Conservation (phyloP, 2,888 invertebrate genomes). For the Orthosia cruda region DNA sequence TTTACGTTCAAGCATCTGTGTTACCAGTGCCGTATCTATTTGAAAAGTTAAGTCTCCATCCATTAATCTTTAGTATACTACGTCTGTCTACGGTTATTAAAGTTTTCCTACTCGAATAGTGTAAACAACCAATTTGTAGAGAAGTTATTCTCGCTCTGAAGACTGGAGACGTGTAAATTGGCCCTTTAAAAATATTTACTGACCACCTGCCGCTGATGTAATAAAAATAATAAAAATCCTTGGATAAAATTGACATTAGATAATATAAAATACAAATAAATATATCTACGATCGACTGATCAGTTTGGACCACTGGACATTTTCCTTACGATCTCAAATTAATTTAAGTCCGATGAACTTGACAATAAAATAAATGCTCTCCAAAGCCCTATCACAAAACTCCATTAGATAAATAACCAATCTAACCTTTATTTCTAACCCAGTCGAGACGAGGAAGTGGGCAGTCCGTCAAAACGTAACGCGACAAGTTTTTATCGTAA, state of each 20-base stretch:
- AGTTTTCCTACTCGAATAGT: constrained; percentile 5
- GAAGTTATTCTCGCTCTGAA: neutral
- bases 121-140: constrained; percentile 34
- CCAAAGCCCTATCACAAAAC: constrained; percentile 19
- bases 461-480: constrained; percentile 71
- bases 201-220: neutral
- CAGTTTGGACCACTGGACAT: neutral
- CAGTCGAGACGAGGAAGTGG: constrained; percentile 62
- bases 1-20: constrained; percentile 19
- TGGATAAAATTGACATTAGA: constrained; percentile 2
- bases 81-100: neutral
- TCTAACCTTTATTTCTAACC: constrained; percentile 55
- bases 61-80: constrained; percentile 10
- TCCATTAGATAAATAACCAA: constrained; percentile 32
- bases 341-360: neutral
- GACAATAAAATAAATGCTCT: neutral
- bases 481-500: constrained; percentile 71
- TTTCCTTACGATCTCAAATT: neutral
- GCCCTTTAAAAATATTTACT: constrained; percentile 1
- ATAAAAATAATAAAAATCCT: neutral
- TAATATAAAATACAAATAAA: neutral
- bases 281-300: neutral
- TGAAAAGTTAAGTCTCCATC: constrained; percentile 5
- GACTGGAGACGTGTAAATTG: constrained; percentile 19
- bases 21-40: constrained; percentile 23